Conservation (phyloP, 37 sponge, comb jelly and placozoan species). For the Hexactinellida sp. region DNA sequence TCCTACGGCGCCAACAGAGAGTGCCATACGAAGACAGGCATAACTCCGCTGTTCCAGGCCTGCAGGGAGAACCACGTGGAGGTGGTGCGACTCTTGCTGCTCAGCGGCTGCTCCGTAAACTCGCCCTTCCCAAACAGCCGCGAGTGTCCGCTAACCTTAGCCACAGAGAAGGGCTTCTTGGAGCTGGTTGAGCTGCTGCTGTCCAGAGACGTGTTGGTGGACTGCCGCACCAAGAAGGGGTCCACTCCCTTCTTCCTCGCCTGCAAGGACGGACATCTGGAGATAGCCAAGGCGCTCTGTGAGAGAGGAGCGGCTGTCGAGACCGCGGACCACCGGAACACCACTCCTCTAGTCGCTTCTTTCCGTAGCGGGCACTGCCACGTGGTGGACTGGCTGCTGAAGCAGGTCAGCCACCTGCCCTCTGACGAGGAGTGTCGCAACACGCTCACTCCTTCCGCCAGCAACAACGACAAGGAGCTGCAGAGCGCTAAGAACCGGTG, state of each 20-base stretch:
- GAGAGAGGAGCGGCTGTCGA: slow-evolving; percentile 64
- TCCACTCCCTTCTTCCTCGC: slow-evolving; percentile 86
- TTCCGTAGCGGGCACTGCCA: slow-evolving; percentile 76
- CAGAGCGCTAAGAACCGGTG: slow-evolving; percentile 57
- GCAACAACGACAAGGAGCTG: slow-evolving; percentile 55
- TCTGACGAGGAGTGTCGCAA: slow-evolving; percentile 91
- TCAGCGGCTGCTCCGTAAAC: slow-evolving; percentile 84
- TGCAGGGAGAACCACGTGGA: slow-evolving; percentile 96
- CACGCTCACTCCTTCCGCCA: slow-evolving; percentile 60
- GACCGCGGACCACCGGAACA: slow-evolving; percentile 60
- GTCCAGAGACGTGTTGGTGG: slow-evolving; percentile 39
- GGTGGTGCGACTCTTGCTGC: slow-evolving; percentile 81
- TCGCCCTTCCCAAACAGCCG: slow-evolving; percentile 91
- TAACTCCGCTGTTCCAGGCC: slow-evolving; percentile 97
- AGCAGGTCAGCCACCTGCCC: slow-evolving; percentile 68
- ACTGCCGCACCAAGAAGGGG: slow-evolving; percentile 91
- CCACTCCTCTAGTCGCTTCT: slow-evolving; percentile 74
- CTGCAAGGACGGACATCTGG: slow-evolving; percentile 72
- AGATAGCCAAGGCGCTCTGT: slow-evolving; percentile 53
- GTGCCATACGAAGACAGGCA: slow-evolving; percentile 94
- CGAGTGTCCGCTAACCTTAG: slow-evolving; percentile 90
- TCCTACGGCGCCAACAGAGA: slow-evolving; percentile 79
- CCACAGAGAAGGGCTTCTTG: slow-evolving; percentile 77
- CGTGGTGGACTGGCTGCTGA: slow-evolving; percentile 94
- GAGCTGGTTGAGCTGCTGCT: slow-evolving; percentile 74